Percentiles rank a stretch among this genome's conserved stretches.
Evolutionary conservation across 2,797 vertebrate species (phyloP).

Genomic region (Etheostoma nigrum): DNA sequence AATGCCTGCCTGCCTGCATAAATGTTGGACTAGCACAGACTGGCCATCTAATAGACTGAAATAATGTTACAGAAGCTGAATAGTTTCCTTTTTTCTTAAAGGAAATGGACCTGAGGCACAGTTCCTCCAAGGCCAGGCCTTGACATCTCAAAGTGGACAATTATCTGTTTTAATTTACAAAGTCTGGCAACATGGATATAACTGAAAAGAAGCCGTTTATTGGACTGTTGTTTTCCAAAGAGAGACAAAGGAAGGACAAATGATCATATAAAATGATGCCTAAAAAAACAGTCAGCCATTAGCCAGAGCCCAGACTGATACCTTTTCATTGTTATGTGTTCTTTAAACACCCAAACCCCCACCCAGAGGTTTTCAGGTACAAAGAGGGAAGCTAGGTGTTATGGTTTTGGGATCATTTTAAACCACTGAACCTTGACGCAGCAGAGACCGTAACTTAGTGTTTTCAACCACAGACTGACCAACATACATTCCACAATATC

Average conservation of each 20-base stretch:
- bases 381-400: conserved; percentile 46
- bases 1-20: conserved; percentile 64
- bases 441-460: conserved; percentile 81
- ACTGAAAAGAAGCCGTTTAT: conserved; percentile 1
- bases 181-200: conserved; percentile 18
- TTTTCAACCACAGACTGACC: conserved; percentile 62
- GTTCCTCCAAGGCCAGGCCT: conserved; percentile 31
- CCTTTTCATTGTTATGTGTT: conserved; percentile 45
- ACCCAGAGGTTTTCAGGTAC: conserved; percentile 69
- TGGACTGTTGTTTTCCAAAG: conserved; percentile 73
- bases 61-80: conserved; percentile 35
- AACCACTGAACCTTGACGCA: conserved; percentile 67
- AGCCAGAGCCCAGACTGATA: conserved; percentile 13
- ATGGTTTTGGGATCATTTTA: conserved; percentile 79
- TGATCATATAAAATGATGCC: conserved; percentile 6
- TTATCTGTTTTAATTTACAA: conserved; percentile 40
- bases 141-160: conserved; percentile 37
- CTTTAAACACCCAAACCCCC: conserved; percentile 29
- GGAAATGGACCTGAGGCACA: conserved; percentile 39
- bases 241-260: conserved; percentile 37
- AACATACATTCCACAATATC: conserved; percentile 78
- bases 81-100: conserved; percentile 36
- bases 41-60: conserved; percentile 31
- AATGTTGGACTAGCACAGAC: conserved; percentile 49
- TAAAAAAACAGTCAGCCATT: not conserved